Conservation (phyloP, 2,113 vertebrate genomes). For the Cyanistes caeruleus region DNA sequence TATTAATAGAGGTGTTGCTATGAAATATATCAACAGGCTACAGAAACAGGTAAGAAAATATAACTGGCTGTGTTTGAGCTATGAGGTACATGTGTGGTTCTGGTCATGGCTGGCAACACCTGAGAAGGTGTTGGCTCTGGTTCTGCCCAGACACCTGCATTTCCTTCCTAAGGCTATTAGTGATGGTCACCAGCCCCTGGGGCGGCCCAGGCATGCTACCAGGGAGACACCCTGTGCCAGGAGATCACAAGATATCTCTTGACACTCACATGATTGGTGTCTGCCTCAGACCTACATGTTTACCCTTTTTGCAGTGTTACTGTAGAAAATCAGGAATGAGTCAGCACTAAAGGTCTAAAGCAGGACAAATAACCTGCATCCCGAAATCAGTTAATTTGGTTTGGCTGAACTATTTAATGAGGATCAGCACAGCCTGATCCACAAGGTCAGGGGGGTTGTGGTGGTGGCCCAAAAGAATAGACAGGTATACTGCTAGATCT, state of each 20-base stretch:
- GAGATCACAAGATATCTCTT: not conserved
- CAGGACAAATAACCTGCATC: not conserved
- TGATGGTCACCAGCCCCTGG: not conserved
- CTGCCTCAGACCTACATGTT: not conserved
- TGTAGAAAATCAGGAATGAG: not conserved
- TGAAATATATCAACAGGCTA: not conserved
- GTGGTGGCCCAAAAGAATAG: not conserved
- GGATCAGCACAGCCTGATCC: not conserved
- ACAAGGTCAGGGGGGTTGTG: rapidly evolving
- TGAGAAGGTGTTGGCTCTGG: not conserved
- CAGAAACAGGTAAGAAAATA: not conserved
- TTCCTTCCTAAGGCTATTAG: not conserved
- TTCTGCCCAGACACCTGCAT: not conserved
- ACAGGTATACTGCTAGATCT: not conserved
- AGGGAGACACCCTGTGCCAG: not conserved
- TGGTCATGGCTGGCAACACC: not conserved
- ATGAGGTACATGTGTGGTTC: not conserved
- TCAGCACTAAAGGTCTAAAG: not conserved
- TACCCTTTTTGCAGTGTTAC: not conserved
- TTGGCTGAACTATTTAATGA: not conserved
- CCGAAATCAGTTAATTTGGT: not conserved
- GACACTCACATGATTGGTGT: not conserved
- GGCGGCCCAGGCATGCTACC: not conserved
- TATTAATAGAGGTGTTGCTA: not conserved
- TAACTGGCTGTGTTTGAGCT: not conserved